A percentile compares a stretch with the other conserved stretches of the same genome.
Conservation (phyloP, 2,888 invertebrate species). For the Adelphocoris suturalis region DNA sequence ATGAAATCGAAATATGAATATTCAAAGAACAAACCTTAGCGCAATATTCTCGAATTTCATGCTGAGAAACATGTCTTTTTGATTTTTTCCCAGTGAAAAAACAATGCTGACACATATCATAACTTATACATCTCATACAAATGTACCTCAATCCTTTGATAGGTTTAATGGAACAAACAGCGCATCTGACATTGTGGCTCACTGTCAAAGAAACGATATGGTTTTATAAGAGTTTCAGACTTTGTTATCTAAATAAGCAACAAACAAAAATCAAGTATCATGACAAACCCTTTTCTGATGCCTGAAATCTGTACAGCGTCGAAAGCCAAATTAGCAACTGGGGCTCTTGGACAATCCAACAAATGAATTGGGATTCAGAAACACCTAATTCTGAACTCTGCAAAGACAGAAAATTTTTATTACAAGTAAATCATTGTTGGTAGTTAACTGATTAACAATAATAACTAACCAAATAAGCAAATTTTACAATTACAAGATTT, state of each 20-base stretch:
- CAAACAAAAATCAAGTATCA: background rate
- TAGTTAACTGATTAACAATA: too few species aligned
- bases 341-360: slow-evolving; percentile 85
- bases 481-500: background rate
- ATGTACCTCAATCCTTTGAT: slow-evolving; percentile 83
- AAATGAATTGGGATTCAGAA: slow-evolving; percentile 83
- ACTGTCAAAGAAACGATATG: slow-evolving; percentile 78
- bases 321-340: slow-evolving; percentile 84
- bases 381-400: slow-evolving; percentile 84
- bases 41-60: slow-evolving; percentile 79
- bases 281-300: slow-evolving; percentile 81
- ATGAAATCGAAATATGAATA: background rate
- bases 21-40: slow-evolving; percentile 76
- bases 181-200: slow-evolving; percentile 82
- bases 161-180: slow-evolving; percentile 82
- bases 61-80: slow-evolving; percentile 83
- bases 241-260: too few species aligned
- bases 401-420: too few species aligned
- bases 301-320: slow-evolving; percentile 83
- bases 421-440: too few species aligned
- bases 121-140: slow-evolving; percentile 84
- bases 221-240: too few species aligned
- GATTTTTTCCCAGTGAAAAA: slow-evolving; percentile 83
- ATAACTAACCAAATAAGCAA: too few species aligned
- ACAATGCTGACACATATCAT: slow-evolving; percentile 85